Base-by-base conservation (phyloP, 2,888 invertebrate genomes). In the Cephonodes hylas region DNA sequence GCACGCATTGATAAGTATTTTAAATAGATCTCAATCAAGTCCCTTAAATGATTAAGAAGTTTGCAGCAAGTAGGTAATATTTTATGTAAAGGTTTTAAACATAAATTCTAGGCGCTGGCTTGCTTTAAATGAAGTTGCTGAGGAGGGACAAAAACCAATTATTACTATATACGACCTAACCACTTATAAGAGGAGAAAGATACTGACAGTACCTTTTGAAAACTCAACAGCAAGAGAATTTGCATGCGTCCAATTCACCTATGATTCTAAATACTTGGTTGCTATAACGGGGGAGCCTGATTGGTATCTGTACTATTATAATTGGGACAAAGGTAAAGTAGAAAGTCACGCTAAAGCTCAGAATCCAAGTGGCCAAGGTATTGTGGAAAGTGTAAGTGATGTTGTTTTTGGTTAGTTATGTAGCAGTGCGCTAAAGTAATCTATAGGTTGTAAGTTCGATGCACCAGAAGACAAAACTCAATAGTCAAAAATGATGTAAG, bases 201-300 rank as follows among this genome's bases (percentile, higher is more conserved):
- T 93, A 23, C 84, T 96, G 58, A 94, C 94, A 0, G 91, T 96
- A 13, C 96, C 96, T 0, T 93, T 94, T 59, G 89, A 90, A 63
- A 94, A 94, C 56, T 89, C 93, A 0, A 87, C 92, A 3, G 93
- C 95, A 0, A 93, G 88, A 61, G 95, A 95, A 75, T 96, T 96
- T 77, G 94, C 95, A 10, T 94, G 95, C 62, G 88, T 97, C 0
- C 94, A 95, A 27, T 98, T 99, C 76, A 96, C 97, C 0, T 95
- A 93, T 65, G 98, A 98, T 81, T 96, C 96, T 1, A 96, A 96
- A 80, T 95, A 95, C 68, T 82, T 99, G 10, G 94, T 96, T 0
- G 94, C 96, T 0, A 94, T 98, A 31, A 96, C 96, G 0, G 96
- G 96, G 2, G 95, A 95, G 65, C 97, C 98, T 0, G 97, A 97